Evolutionary conservation across 2,888 invertebrate genomes (phyloP).

Genomic region (Pyrrhia umbra): DNA sequence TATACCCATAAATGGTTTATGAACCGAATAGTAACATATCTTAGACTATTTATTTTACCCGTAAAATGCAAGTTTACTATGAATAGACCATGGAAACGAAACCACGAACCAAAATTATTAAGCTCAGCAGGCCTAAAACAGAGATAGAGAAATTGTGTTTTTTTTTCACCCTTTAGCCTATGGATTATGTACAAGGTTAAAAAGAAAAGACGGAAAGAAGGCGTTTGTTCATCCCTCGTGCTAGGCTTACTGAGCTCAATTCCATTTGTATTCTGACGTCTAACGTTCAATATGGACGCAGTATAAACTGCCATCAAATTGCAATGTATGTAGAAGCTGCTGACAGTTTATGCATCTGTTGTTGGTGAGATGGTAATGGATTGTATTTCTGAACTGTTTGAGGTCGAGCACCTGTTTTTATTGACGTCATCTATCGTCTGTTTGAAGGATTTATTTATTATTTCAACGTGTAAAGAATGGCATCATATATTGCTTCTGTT

Average conservation of each 20-base stretch:
- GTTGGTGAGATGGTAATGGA: constrained; percentile 32
- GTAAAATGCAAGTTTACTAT: too few relatives aligned
- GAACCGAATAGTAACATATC: neutral
- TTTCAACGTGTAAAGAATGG: constrained; percentile 6
- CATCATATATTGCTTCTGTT: neutral
- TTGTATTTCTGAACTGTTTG: constrained; percentile 43
- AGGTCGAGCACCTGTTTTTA: constrained; percentile 29
- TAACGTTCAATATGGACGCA: constrained; percentile 2
- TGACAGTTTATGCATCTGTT: constrained; percentile 28
- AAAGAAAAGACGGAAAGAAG: too few relatives aligned
- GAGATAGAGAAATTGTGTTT: too few relatives aligned
- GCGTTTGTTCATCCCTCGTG: too few relatives aligned
- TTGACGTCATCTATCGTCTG: constrained; percentile 36
- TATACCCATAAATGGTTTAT: neutral
- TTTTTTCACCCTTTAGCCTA: too few relatives aligned
- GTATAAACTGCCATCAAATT: constrained; percentile 32
- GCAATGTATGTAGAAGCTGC: constrained; percentile 21
- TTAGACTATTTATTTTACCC: too few relatives aligned
- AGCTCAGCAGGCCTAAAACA: too few relatives aligned
- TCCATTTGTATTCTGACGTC: constrained; percentile 24
- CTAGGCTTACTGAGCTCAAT: neutral
- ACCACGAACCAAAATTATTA: too few relatives aligned
- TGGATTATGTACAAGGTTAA: too few relatives aligned
- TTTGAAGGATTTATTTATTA: constrained; percentile 28
- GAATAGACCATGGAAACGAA: too few relatives aligned